A percentile compares a stretch with the other conserved stretches of the same genome.
Evolutionary conservation across 2,113 vertebrate species (phyloP).

Genomic region (Axis porcinus): DNA sequence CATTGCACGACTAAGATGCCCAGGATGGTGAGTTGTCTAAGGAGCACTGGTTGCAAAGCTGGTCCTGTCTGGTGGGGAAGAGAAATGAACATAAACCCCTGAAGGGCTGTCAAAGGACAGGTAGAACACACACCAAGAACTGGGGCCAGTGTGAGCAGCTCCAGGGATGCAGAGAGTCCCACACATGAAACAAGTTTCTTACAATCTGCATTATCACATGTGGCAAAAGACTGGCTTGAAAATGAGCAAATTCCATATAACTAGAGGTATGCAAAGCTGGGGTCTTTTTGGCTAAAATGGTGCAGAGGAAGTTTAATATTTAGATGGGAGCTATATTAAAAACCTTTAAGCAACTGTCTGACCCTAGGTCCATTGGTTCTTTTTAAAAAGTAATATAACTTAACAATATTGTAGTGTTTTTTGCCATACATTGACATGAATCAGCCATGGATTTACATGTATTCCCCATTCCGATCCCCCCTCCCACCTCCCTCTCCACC

Average conservation of each 20-base stretch:
- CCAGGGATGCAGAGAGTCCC: background rate
- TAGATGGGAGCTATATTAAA: background rate
- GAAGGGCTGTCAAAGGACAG: background rate
- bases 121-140: background rate
- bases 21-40: background rate
- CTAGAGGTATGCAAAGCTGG: background rate
- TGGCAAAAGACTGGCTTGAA: background rate
- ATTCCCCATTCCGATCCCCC: too few relatives aligned
- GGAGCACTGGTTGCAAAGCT: background rate
- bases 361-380: background rate
- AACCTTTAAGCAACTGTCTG: background rate
- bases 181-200: background rate
- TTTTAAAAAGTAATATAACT: background rate
- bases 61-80: background rate
- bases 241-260: background rate
- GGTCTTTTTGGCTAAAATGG: background rate
- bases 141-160: background rate
- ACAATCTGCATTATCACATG: background rate
- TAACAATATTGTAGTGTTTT: too few relatives aligned
- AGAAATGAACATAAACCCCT: background rate
- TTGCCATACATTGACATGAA: too few relatives aligned
- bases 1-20: background rate
- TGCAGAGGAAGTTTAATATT: background rate
- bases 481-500: too few relatives aligned
- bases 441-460: too few relatives aligned